Evolutionary conservation across 2,113 vertebrate genomes (phyloP).

Genomic region (Lasiurus borealis): DNA sequence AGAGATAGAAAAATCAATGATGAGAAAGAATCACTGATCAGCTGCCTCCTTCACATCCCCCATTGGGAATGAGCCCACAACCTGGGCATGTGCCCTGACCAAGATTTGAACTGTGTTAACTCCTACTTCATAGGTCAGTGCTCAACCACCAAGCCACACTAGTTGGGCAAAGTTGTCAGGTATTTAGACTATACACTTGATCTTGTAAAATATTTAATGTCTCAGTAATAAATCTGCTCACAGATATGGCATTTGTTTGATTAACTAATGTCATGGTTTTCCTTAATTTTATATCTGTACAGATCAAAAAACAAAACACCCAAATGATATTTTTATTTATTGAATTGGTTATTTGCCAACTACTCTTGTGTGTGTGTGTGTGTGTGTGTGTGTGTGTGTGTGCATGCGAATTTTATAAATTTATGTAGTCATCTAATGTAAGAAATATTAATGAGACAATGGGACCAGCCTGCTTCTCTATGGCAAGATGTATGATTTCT

Average conservation of each 20-base stretch:
- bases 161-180: not conserved
- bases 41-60: too few species aligned
- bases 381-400: not conserved
- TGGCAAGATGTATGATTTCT: not conserved
- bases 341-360: not conserved
- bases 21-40: too few species aligned
- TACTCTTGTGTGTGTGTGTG: not conserved
- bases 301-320: not conserved
- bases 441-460: not conserved
- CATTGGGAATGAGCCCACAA: too few species aligned
- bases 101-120: too few species aligned
- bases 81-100: too few species aligned
- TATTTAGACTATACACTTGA: not conserved
- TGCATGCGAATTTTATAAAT: not conserved
- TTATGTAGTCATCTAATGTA: not conserved
- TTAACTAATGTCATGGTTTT: slow-evolving; percentile 32
- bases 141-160: too few species aligned
- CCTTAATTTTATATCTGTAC: slow-evolving; percentile 8
- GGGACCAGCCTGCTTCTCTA: not conserved
- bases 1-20: too few species aligned
- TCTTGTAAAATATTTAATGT: not conserved
- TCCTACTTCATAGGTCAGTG: too few species aligned
- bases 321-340: not conserved
- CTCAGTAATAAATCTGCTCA: not conserved
- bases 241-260: not conserved